These are phyloP conservation scores for Morpho deidamia DNA, from an alignment of 2,888 invertebrate genomes.

Conservation along the genomic window DNA sequence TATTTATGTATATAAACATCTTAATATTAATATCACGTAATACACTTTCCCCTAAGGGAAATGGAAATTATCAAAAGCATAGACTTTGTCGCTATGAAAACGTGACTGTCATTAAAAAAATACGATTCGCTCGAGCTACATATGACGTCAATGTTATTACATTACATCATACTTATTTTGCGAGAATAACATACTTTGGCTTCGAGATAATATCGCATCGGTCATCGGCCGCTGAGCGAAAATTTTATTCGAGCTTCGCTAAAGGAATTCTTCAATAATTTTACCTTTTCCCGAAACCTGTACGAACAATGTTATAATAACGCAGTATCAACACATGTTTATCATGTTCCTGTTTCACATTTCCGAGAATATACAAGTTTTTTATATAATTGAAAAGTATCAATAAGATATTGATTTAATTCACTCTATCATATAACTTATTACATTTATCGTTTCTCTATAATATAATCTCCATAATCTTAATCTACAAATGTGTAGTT, in stretches of 20 bases:
- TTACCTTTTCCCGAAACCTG: not conserved
- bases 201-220: constrained; percentile 18
- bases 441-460: no score
- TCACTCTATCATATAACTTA: no score
- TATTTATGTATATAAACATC: no score
- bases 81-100: not conserved
- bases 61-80: not conserved
- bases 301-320: not conserved
- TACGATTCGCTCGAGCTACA: not conserved
- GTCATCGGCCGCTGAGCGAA: constrained; percentile 10
- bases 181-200: constrained; percentile 33
- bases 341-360: no score
- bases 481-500: no score
- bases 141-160: constrained; percentile 24
- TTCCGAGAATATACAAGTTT: no score
- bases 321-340: no score
- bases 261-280: constrained; percentile 8
- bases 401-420: no score
- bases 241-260: not conserved
- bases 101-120: not conserved
- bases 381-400: no score
- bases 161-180: constrained; percentile 37
- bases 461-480: no score
- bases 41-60: not conserved
- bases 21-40: not conserved